Base-by-base conservation (phyloP, 2,888 invertebrate genomes). In the Cantharis lateralis region DNA sequence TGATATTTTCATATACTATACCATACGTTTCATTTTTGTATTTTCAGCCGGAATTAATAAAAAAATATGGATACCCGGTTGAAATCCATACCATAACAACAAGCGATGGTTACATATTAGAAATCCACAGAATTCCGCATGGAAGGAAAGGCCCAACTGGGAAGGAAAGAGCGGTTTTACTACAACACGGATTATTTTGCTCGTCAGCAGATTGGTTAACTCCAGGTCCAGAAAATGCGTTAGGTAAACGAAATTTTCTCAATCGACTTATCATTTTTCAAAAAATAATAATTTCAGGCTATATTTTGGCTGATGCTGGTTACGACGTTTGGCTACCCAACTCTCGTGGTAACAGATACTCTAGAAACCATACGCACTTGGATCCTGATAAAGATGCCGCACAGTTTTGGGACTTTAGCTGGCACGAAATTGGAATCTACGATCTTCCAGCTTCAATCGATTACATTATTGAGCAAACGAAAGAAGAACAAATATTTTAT, bases 361-460 rank as follows among this genome's bases (percentile, higher is more conserved):
- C 90, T 10, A 87, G 87, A 73, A 85, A 86, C 15, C 92, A 93
- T 82, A 83, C 87, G 10, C 87, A 84, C 10, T 82, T 85, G 11
- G 61, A 71, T 61, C 32, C 63, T 2, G 68, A 72, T 20, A 13
- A 16, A 11, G 15, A 71, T 0, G 62, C 16, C 10, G 1, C n/a
- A 48, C 71, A 80, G 62, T 82, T 82, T 75, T 82, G 82, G 82
- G 78, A 81, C 62, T 82, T 82, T 70, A 95, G 95, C 73, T 96
- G 93, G 93, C 94, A 96, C 84, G 93, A 95, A 84, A 95, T 96
- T 86, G 95, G 93, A 0, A 87, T 90, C 72, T 91, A 89, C 79
- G 97, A 97, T 87, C 84, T 96, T 48, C 95, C 96, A 0, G 91
- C 94, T 0, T 93, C 93, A 89, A 92, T 97, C 64, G 93, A 96